Conservation (phyloP, 2,113 vertebrate genomes). For the Cariama cristata region DNA sequence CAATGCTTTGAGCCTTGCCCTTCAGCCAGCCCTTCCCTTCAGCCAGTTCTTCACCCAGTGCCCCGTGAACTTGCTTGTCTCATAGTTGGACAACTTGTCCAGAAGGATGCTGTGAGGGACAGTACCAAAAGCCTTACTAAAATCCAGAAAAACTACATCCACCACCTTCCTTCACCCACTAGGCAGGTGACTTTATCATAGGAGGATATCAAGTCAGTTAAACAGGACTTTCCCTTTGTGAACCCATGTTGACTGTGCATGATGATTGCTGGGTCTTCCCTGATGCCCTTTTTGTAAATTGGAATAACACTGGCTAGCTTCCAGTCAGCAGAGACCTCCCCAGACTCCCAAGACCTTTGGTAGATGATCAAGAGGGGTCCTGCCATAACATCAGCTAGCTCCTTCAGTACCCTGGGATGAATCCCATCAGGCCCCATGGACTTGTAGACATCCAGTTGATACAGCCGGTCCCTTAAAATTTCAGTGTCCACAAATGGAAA, state of each 20-base stretch:
- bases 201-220: background rate
- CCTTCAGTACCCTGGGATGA: background rate
- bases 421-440: background rate
- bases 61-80: rapidly evolving
- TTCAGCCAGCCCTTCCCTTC: background rate
- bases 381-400: background rate
- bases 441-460: background rate
- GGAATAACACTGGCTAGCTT: background rate
- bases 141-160: background rate
- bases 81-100: background rate
- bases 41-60: background rate
- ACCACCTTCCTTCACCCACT: background rate
- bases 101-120: background rate
- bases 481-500: background rate
- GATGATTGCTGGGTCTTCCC: background rate
- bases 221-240: background rate
- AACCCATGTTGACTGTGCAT: background rate
- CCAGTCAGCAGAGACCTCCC: background rate
- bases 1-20: rapidly evolving
- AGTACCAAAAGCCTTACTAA: background rate
- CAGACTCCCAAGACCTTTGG: background rate
- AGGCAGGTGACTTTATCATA: background rate
- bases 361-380: background rate
- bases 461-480: background rate
- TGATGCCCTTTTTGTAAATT: background rate